These are phyloP conservation scores for Mionectes macconnelli DNA, from an alignment of 2,113 vertebrate species.

Conservation along the genomic window DNA sequence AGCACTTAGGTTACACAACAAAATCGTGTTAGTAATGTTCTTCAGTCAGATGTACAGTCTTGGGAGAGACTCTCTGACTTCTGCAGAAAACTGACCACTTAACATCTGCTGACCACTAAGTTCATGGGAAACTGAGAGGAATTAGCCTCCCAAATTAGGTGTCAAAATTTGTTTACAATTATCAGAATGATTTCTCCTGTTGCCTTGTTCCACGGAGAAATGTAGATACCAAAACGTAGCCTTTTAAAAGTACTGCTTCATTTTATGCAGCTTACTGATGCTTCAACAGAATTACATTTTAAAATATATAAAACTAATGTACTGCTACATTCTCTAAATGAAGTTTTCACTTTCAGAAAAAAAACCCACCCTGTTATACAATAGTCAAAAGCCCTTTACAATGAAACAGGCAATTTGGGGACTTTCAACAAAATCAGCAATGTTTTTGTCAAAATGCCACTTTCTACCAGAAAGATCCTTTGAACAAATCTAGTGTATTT, in stretches of 20 bases:
- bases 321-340: not conserved
- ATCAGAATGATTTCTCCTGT: not conserved
- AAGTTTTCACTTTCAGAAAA: not conserved
- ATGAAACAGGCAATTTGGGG: not conserved
- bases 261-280: not conserved
- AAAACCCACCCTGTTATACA: not conserved
- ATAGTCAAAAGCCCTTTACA: not conserved
- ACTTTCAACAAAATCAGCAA: constrained; percentile 25
- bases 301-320: not conserved
- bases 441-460: constrained; percentile 11
- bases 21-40: not conserved
- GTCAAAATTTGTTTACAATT: not conserved
- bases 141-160: not conserved
- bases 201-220: not conserved
- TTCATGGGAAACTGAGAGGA: not conserved
- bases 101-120: not conserved
- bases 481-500: not conserved
- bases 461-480: not conserved
- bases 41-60: not conserved
- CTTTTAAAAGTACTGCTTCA: not conserved
- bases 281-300: not conserved
- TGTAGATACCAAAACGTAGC: not conserved
- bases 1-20: not conserved
- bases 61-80: not conserved
- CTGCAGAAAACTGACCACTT: not conserved